phyloP scores from a whole-genome alignment of 2,113 vertebrate genomes.

The Urocolius indicus region DNA sequence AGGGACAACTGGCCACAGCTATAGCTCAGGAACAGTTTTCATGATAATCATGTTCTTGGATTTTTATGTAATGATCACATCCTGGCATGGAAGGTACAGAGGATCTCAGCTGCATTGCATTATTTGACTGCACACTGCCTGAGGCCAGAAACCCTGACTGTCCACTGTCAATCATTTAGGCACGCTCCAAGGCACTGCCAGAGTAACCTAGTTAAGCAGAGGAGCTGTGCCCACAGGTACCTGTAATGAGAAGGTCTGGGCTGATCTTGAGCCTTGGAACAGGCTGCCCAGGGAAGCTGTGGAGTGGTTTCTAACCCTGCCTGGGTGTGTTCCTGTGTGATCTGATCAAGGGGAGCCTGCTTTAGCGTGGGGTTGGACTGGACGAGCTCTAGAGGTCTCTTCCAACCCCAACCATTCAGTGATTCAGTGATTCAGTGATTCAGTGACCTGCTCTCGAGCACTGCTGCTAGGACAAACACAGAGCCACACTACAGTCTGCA shows the following conservation, averaged over 20 bases:
- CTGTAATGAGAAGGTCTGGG: fast-evolving
- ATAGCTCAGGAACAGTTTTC: not conserved
- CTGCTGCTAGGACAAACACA: not conserved
- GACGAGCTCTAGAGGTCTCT: no score
- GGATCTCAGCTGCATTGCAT: not conserved
- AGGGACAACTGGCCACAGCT: not conserved
- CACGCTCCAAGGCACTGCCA: not conserved
- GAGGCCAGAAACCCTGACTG: not conserved
- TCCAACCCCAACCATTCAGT: no score
- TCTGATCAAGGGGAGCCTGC: no score
- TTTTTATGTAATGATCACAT: not conserved
- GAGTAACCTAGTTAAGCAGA: not conserved
- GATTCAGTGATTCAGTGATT: no score
- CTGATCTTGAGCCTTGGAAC: no score
- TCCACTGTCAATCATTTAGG: not conserved
- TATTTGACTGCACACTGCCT: not conserved
- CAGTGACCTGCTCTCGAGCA: fast-evolving
- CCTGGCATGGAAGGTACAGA: not conserved
- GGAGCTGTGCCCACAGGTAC: not conserved
- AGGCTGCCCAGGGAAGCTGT: no score
- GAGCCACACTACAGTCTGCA: not conserved
- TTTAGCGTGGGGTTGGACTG: no score
- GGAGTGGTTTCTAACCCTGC: no score
- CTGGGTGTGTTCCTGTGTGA: no score
- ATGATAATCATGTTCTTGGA: not conserved